These are phyloP conservation scores for Crambe crambe DNA, from an alignment of 37 sponge, comb jelly and placozoan genomes.

Conservation along the genomic window DNA sequence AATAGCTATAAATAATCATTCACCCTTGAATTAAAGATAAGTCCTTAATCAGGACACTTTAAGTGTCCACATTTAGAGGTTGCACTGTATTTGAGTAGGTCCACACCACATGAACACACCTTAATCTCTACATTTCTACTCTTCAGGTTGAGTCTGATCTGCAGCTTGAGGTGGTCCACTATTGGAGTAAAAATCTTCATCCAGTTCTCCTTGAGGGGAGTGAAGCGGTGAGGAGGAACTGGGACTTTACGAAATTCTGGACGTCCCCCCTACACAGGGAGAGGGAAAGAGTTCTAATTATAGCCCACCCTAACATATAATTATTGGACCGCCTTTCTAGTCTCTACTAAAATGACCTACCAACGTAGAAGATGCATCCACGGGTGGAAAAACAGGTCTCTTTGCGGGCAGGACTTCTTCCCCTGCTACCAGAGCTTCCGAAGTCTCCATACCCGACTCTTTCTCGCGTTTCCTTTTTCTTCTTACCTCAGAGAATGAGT, in stretches of 20 bases:
- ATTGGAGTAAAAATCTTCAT: constrained; percentile 99
- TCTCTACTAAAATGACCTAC: constrained; percentile 10
- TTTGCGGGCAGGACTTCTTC: constrained; percentile 4
- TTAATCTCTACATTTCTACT: constrained; percentile 90
- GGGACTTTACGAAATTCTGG: constrained; percentile 82
- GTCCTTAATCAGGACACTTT: too few relatives aligned
- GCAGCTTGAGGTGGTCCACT: constrained; percentile 96
- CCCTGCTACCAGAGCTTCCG: constrained; percentile 12
- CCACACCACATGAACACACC: too few relatives aligned
- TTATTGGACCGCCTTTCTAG: background rate
- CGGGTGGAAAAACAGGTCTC: constrained; percentile 81
- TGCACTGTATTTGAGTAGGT: too few relatives aligned
- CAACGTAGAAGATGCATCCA: constrained; percentile 43
- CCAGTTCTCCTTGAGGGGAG: constrained; percentile 99
- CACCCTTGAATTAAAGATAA: too few relatives aligned
- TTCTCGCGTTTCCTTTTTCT: constrained; percentile 44
- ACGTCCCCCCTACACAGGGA: constrained; percentile 35
- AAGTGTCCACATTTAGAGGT: too few relatives aligned
- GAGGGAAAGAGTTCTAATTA: too few relatives aligned
- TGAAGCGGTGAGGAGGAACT: constrained; percentile 88
- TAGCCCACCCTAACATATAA: too few relatives aligned
- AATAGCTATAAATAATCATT: too few relatives aligned
- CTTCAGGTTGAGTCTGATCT: constrained; percentile 93
- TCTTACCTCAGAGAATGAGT: constrained; percentile 21
- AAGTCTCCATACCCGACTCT: constrained; percentile 22